Conservation (phyloP, 2,888 invertebrate species). For the Acholoe squamosa region DNA sequence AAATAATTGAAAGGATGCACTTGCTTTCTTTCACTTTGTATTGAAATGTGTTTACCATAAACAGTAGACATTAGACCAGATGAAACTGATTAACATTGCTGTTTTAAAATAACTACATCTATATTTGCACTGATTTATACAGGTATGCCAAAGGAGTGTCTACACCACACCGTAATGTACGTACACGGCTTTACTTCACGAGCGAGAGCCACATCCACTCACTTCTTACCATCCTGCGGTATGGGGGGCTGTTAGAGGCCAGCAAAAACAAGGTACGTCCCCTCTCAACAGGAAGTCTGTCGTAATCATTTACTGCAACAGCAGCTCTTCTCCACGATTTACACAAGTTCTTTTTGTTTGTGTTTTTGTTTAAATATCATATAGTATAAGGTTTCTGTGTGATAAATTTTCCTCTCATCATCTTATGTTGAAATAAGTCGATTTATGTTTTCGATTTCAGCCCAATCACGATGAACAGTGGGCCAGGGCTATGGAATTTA, state of each 20-base stretch:
- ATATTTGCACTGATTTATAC: background rate
- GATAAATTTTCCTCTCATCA: too few species aligned
- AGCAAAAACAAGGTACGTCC: constrained; percentile 43
- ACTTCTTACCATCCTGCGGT: constrained; percentile 95
- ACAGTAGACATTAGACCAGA: too few species aligned
- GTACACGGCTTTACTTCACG: constrained; percentile 99
- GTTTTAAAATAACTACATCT: too few species aligned
- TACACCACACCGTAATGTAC: constrained; percentile 98
- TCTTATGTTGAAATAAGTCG: too few species aligned
- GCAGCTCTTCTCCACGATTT: background rate
- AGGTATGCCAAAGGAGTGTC: constrained; percentile 98
- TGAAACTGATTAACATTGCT: too few species aligned
- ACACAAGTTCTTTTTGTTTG: background rate
- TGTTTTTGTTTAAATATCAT: background rate
- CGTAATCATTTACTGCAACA: too few species aligned
- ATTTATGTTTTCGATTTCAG: background rate
- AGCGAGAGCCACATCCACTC: constrained; percentile 99
- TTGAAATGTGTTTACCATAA: too few species aligned
- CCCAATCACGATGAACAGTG: constrained; percentile 95
- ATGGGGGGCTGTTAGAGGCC: constrained; percentile 95
- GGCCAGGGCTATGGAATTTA: constrained; percentile 99
- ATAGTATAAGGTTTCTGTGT: too few species aligned
- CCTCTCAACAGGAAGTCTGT: background rate
- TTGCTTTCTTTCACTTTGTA: too few species aligned
- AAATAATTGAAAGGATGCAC: too few species aligned